These are phyloP conservation scores for Euplagia quadripunctaria DNA, from an alignment of 2,888 invertebrate genomes.

Conservation along the genomic window DNA sequence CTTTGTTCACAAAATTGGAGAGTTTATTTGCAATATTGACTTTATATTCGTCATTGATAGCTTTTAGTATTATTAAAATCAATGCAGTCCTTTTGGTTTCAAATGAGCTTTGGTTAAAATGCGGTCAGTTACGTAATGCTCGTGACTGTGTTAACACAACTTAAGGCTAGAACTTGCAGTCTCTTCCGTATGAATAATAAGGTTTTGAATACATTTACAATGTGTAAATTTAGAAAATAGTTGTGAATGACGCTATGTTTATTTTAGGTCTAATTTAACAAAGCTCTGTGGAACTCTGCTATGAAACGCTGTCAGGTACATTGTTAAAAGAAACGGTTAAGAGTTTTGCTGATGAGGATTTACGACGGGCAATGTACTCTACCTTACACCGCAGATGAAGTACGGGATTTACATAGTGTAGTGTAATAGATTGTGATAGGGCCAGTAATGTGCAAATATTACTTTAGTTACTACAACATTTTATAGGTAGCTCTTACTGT, in stretches of 20 bases:
- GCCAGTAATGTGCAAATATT: background rate
- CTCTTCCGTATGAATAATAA: constrained; percentile 15
- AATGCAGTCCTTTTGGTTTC: constrained; percentile 24
- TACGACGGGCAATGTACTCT: no score
- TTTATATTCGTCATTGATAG: constrained; percentile 20
- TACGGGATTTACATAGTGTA: no score
- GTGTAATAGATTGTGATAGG: no score
- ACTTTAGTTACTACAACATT: background rate
- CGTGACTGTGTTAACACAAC: constrained; percentile 15
- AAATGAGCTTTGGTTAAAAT: constrained; percentile 37
- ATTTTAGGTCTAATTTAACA: no score
- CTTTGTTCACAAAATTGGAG: background rate
- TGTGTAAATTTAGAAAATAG: no score
- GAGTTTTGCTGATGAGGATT: no score
- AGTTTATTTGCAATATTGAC: background rate
- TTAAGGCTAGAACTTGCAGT: constrained; percentile 11
- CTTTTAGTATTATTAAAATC: constrained; percentile 22
- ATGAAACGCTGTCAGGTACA: no score
- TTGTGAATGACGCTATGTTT: no score
- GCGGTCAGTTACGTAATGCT: constrained; percentile 45
- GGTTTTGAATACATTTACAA: background rate
- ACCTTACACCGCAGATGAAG: no score
- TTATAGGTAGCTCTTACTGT: background rate
- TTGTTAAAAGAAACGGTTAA: no score
- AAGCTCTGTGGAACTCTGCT: no score